Conservation (phyloP, 2,113 vertebrate genomes). For the Chionodraco myersi region DNA sequence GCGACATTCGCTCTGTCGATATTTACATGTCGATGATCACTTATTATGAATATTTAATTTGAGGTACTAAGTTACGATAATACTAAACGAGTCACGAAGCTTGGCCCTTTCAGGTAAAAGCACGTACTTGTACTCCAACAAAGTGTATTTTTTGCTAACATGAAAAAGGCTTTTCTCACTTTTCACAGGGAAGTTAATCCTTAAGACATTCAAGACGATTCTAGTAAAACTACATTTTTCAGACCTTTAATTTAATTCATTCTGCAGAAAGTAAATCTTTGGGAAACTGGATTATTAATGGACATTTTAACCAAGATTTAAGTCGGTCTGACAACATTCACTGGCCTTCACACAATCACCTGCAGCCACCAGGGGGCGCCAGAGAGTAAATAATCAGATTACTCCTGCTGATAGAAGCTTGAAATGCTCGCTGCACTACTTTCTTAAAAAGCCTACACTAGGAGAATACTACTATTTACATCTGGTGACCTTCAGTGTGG, state of each 20-base stretch:
- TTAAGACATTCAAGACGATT: not conserved
- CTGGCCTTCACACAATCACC: constrained; percentile 54
- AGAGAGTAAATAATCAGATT: constrained; percentile 36
- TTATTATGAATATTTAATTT: constrained; percentile 52
- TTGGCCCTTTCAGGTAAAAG: not conserved
- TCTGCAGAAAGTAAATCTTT: constrained; percentile 16
- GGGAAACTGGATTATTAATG: constrained; percentile 25
- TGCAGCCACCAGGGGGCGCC: constrained; percentile 70
- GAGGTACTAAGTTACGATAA: constrained; percentile 65
- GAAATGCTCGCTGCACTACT: constrained; percentile 69
- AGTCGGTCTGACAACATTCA: constrained; percentile 64
- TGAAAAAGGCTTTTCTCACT: not conserved
- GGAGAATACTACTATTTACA: constrained; percentile 74
- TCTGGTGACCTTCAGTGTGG: constrained; percentile 14
- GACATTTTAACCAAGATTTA: constrained; percentile 33
- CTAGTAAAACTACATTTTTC: no score
- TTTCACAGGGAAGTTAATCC: constrained; percentile 1
- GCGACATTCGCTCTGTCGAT: constrained; percentile 57
- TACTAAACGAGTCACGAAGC: constrained; percentile 38
- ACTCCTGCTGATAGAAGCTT: constrained; percentile 31
- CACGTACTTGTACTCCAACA: not conserved
- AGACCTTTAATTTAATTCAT: no score
- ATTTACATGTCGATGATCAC: constrained; percentile 77
- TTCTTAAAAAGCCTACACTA: constrained; percentile 67
- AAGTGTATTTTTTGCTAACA: no score